phyloP scores from a whole-genome alignment of 2,888 invertebrate species.

The Volucella inanis region DNA sequence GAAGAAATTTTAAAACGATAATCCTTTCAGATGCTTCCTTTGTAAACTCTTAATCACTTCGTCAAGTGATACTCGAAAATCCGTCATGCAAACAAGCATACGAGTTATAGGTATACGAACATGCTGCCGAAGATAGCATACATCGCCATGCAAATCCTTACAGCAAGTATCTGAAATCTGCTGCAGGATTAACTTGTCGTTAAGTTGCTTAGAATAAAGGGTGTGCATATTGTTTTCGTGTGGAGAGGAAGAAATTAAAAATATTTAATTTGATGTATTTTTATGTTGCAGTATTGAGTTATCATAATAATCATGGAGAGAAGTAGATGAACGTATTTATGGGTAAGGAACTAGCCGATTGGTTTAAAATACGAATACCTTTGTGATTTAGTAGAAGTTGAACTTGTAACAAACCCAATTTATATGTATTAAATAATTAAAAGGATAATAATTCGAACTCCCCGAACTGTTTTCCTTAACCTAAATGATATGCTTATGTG shows the following conservation, averaged over 20 bases:
- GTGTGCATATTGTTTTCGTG: neutral
- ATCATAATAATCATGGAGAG: too few species aligned
- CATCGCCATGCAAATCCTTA: neutral
- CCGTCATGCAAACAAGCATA: neutral
- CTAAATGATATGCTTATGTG: too few species aligned
- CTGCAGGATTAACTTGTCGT: conserved; percentile 10
- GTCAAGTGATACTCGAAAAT: neutral
- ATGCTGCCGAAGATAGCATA: neutral
- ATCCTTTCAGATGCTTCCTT: conserved; percentile 20
- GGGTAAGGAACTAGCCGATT: too few species aligned
- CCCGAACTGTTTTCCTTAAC: too few species aligned
- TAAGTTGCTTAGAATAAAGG: conserved; percentile 2
- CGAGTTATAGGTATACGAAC: neutral
- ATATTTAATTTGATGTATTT: neutral
- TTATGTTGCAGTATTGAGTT: too few species aligned
- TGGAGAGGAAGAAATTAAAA: neutral
- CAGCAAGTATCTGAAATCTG: conserved; percentile 8
- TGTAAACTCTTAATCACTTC: conserved; percentile 6
- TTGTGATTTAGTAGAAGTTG: too few species aligned
- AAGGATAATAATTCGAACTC: too few species aligned
- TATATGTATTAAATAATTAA: too few species aligned
- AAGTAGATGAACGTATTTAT: too few species aligned
- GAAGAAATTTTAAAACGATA: conserved; percentile 15
- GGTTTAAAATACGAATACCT: too few species aligned
- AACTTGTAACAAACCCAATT: too few species aligned